Base-by-base conservation (phyloP, 2,888 invertebrate genomes). In the Tenodera sinensis region DNA sequence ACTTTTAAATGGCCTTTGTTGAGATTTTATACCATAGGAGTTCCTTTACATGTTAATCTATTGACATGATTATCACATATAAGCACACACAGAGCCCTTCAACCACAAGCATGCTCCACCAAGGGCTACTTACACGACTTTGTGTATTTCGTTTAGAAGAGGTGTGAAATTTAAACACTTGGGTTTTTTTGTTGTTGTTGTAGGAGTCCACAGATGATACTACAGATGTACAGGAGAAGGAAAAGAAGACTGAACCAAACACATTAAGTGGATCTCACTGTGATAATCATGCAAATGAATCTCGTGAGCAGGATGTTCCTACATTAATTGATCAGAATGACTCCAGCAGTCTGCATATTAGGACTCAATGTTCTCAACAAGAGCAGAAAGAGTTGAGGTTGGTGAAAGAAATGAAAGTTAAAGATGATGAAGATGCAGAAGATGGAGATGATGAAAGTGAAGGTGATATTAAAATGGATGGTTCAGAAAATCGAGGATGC, bases 241-340 rank as follows among this genome's bases (percentile, higher is more conserved):
- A 86, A 86, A 82, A 87, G 87, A 87, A 87, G 87, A 87, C 87
- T 87, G 87, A 87, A 87, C 34, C 83, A 87, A 87, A 87, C 42
- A 83, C n/a, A 12, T n/a, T 15, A 8, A 87, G 12, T n/a, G 87
- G 42, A 87, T 28, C 87, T 85, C 47, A 15, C 28, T 47, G 85
- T 85, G 85, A 85, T 85, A 7, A 27, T 47, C 47, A 14, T 28
- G 85, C 14, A n/a, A 28, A 85, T 71, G 54, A 71, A 71, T 71
- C 54, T 71, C 54, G 6, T 71, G 54, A 71, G 54, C 8, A 71
- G 54, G 20, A 20, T 34, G 87, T 87, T 87, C 87, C 87, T 87
- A 87, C 42, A 25, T 25, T 71, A 8, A 71, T 15, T 71, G 54
- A 71, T 71, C 20, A 71, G 20, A 71, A 83, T 34, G 27, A 87